Evolutionary conservation across 1,140 invertebrate genomes (phyloP).

Genomic region (Leptinotarsa lineolata): DNA sequence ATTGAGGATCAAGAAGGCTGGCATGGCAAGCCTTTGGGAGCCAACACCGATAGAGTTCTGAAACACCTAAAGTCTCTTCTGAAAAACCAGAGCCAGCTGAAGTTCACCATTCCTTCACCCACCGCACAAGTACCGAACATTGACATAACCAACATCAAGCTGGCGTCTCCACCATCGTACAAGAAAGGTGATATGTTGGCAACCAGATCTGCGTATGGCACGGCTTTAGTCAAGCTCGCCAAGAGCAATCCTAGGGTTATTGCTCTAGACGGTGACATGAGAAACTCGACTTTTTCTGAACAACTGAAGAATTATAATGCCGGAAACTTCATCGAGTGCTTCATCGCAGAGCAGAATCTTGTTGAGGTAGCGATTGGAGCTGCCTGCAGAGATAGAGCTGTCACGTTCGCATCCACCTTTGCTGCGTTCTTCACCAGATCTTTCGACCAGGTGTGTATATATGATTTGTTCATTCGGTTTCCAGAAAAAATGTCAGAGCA

Average conservation of each 20-base stretch:
- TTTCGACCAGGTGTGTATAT: constrained; percentile 79
- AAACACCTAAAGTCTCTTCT: constrained; percentile 70
- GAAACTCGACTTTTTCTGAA: constrained; percentile 97
- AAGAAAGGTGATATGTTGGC: constrained; percentile 81
- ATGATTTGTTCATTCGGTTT: not conserved
- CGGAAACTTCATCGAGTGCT: constrained; percentile 91
- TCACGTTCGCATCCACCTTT: constrained; percentile 95
- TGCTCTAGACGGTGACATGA: constrained; percentile 94
- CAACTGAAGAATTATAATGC: constrained; percentile 82
- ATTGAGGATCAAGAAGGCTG: constrained; percentile 95
- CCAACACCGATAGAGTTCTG: constrained; percentile 76
- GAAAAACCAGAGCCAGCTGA: constrained; percentile 61
- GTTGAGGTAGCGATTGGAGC: constrained; percentile 95
- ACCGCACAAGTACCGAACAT: constrained; percentile 71
- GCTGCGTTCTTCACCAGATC: constrained; percentile 96
- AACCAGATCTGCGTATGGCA: constrained; percentile 87
- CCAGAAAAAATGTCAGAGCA: not conserved
- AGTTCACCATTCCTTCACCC: constrained; percentile 59
- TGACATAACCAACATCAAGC: constrained; percentile 73
- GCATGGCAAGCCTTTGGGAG: constrained; percentile 95
- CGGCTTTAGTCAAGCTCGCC: constrained; percentile 87
- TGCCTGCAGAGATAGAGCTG: constrained; percentile 83
- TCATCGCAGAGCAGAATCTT: constrained; percentile 98
- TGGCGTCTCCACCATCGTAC: constrained; percentile 85
- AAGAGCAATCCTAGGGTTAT: constrained; percentile 83